These are phyloP conservation scores for Turritopsis dohrnii DNA, from an alignment of 30 jellyfish, hydroid and myxozoan genomes.

Conservation along the genomic window DNA sequence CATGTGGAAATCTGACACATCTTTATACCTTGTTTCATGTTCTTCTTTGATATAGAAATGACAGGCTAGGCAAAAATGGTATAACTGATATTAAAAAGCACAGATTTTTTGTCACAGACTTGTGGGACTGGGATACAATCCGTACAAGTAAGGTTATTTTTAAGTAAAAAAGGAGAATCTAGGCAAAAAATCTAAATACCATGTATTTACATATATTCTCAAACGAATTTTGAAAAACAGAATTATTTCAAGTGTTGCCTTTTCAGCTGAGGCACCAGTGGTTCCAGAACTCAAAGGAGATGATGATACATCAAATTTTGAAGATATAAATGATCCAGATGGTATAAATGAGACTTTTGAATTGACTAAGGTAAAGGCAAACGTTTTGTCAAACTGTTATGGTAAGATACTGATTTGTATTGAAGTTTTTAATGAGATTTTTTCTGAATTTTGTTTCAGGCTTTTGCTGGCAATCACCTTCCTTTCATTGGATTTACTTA, in stretches of 20 bases:
- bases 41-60: conserved; percentile 44
- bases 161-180: no score
- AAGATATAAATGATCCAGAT: conserved; percentile 83
- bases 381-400: no score
- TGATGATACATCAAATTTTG: conserved; percentile 94
- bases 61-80: conserved; percentile 83
- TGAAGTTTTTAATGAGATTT: neutral
- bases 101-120: conserved; percentile 63
- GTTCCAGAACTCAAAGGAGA: conserved; percentile 87
- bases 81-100: conserved; percentile 72
- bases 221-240: no score
- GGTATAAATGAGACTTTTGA: conserved; percentile 83
- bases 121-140: conserved; percentile 85
- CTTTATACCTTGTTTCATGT: neutral
- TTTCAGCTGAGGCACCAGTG: conserved; percentile 93
- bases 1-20: neutral
- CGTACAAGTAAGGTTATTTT: conserved; percentile 62
- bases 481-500: conserved; percentile 97
- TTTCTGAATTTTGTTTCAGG: conserved; percentile 40
- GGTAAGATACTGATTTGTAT: no score
- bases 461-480: conserved; percentile 93
- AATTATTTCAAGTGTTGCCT: neutral
- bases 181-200: neutral
- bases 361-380: conserved; percentile 74
- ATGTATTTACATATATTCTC: neutral